Evolutionary conservation across 1,140 invertebrate genomes (phyloP).

Genomic region (Pogonomyrmex barbatus): DNA sequence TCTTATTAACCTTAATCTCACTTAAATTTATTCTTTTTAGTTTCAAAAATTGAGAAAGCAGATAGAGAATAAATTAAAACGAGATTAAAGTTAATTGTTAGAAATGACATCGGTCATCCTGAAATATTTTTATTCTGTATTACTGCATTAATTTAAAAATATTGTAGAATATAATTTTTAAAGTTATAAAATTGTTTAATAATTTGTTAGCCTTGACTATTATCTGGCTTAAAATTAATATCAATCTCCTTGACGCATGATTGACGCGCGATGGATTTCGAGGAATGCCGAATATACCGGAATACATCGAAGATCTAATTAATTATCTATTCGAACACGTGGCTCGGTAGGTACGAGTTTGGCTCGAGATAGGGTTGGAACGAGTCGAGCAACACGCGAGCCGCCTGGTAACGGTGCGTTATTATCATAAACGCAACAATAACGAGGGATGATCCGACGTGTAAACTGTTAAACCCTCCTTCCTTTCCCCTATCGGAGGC

Average conservation of each 20-base stretch:
- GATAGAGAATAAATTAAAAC: too few species aligned
- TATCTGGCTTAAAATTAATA: background rate
- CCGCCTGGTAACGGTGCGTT: slow-evolving; percentile 68
- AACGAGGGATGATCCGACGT: slow-evolving; percentile 86
- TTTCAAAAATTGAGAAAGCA: too few species aligned
- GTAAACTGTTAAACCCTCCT: slow-evolving; percentile 82
- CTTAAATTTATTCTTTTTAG: too few species aligned
- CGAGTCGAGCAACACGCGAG: slow-evolving; percentile 28
- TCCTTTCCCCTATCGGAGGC: slow-evolving; percentile 67
- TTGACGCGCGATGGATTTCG: background rate
- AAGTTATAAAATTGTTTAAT: background rate
- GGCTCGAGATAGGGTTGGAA: slow-evolving; percentile 31
- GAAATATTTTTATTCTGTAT: background rate
- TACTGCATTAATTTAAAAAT: background rate
- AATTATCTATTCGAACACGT: background rate
- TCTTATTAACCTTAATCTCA: too few species aligned
- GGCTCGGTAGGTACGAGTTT: background rate
- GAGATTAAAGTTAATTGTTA: too few species aligned
- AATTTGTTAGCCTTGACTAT: background rate
- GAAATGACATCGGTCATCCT: background rate
- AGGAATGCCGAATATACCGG: background rate
- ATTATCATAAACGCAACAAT: slow-evolving; percentile 87
- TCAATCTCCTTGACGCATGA: background rate
- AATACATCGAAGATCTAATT: background rate
- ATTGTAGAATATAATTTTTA: background rate